Conservation (phyloP, 2,797 vertebrate species). For the Xenops minutus region DNA sequence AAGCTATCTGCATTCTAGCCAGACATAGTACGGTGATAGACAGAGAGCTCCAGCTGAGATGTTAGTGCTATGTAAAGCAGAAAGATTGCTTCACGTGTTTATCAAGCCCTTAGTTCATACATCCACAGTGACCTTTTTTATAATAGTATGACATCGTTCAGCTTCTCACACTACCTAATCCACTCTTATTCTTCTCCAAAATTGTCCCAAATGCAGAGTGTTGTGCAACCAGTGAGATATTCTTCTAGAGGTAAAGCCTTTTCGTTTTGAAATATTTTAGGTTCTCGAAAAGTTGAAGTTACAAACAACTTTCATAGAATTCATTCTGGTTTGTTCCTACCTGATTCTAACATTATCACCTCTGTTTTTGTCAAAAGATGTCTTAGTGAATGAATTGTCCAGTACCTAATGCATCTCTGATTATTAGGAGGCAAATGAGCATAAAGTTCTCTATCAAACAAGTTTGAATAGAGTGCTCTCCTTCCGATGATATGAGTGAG, state of each 20-base stretch:
- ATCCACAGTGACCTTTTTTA: neutral
- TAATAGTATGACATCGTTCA: neutral
- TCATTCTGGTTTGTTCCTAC: neutral
- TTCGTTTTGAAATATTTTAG: neutral
- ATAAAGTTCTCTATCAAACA: neutral
- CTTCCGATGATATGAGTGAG: neutral
- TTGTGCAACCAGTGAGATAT: accelerated
- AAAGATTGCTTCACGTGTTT: neutral
- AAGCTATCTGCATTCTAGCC: neutral
- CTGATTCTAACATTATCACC: neutral
- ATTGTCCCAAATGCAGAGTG: neutral
- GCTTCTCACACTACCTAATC: neutral
- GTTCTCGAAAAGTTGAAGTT: neutral
- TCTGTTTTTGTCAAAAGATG: neutral
- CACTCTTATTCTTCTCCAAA: neutral
- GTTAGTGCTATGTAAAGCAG: neutral
- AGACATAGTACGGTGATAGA: neutral
- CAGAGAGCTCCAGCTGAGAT: neutral
- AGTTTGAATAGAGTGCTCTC: neutral
- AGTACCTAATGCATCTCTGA: neutral
- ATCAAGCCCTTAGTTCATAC: neutral
- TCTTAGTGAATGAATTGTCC: neutral
- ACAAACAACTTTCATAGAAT: neutral
- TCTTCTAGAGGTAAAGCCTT: neutral
- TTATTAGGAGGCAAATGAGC: neutral